Evolutionary conservation across 2,113 vertebrate genomes (phyloP).

Genomic region (Myotis lucifugus): DNA sequence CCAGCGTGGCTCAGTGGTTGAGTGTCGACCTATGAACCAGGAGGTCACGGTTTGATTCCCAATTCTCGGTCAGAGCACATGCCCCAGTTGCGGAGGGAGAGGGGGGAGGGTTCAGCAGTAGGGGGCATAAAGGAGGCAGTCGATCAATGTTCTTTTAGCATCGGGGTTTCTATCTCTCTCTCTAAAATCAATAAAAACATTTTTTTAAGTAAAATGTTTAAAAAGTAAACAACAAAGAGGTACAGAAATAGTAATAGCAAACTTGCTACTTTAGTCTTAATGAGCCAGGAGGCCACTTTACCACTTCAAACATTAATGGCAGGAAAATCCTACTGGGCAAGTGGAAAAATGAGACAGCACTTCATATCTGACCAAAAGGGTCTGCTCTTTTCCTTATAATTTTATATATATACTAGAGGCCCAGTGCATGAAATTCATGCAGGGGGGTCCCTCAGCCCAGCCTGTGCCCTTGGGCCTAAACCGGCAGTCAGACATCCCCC

Average conservation of each 20-base stretch:
- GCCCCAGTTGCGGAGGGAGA: neutral
- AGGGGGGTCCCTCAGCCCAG: no score
- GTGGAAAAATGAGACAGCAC: neutral
- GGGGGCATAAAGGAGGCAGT: neutral
- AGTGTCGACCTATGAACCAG: neutral
- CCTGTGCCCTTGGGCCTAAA: no score
- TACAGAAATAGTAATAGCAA: neutral
- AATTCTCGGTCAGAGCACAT: neutral
- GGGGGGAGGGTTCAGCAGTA: no score
- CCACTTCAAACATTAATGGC: neutral
- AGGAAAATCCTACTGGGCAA: conserved; percentile 3
- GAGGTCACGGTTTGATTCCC: neutral
- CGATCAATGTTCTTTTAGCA: neutral
- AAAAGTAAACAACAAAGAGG: neutral
- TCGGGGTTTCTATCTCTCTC: neutral
- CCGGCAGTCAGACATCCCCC: no score
- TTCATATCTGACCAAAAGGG: neutral
- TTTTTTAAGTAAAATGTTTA: neutral
- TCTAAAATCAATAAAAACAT: no score
- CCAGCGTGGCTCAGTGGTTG: neutral
- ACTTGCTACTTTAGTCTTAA: conserved; percentile 1
- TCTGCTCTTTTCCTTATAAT: neutral
- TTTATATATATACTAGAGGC: neutral
- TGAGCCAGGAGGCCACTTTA: neutral
- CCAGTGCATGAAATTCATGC: no score